Evolutionary conservation across 1,140 invertebrate species (phyloP), one percentile per base, ranked within the genome.

Genomic region (Drosophila baimaii): DNA sequence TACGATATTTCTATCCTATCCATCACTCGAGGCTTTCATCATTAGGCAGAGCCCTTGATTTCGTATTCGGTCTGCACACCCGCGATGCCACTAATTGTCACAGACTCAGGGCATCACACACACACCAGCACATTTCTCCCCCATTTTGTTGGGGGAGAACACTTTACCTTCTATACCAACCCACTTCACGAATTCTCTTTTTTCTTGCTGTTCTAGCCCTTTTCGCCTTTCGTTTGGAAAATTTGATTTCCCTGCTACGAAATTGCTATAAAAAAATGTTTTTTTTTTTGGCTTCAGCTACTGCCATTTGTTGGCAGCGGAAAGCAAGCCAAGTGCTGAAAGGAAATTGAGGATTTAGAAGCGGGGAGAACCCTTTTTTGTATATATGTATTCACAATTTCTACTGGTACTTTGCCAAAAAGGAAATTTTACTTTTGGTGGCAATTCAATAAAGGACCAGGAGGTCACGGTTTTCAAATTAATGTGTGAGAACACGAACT

Each of bases 171-270:
- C 19, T 35, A 23, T 52, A 15, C 3, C 29, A 35, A 7, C 51
- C 49, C 17, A 2, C 2, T 27, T 25, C 29, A 9, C 5, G 12
- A 15, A n/a, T n/a, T 13, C 51, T 10, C 51, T 21, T 33, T 52
- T 27, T 15, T 15, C 49, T 2, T 1, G 6, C 17, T 19, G 47
- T 51, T 51, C 17, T 13, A 51, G 17, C 49, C 49, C 8, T 21
- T 33, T 13, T 33, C 17, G 49, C 29, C 13, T 52, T 52, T 52
- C 29, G 51, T 10, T 52, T 52, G 51, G 51, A 52, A 52, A 52
- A 52, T 52, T 52, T 52, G 51, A 52, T 52, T 52, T 52, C 51
- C 51, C 29, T 35, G 19, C 51, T 35, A 15, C 49, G 49, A 52
- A 33, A 52, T 52, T 52, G 49, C 49, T 52, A 35, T 52, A 21